Base-by-base conservation (phyloP, 1,140 invertebrate genomes). In the Brachionus rubens region DNA sequence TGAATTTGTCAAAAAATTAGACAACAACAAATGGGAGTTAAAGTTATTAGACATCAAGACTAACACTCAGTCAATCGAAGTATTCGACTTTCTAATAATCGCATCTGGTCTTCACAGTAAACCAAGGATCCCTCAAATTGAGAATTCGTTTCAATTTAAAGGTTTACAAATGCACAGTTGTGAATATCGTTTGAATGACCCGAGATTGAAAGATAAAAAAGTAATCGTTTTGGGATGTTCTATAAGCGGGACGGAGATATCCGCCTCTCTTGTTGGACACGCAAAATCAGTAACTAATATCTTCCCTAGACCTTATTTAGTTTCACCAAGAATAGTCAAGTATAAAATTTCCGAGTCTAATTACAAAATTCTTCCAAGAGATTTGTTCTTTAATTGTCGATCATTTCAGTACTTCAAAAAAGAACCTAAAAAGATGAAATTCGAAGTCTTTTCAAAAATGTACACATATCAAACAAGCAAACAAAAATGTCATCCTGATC, bases 31-130 rank as follows among this genome's bases (percentile, higher is more conserved):
- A 16, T 52, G 48, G 47, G 40, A 65, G 14, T 10, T 65, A n/a
- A n/a, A n/a, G n/a, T n/a, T n/a, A n/a, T n/a, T n/a, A n/a, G n/a
- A n/a, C n/a, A n/a, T n/a, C n/a, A n/a, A n/a, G n/a, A n/a, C n/a
- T n/a, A n/a, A n/a, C n/a, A n/a, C n/a, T n/a, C n/a, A n/a, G n/a
- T n/a, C 48, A 6, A 33, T 19, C 4, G 16, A 40, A 21, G 10
- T 47, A 41, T 75, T 54, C 54, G 70, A 75, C 21, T 54, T 24
- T 75, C 9, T 75, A 9, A 54, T 75, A 9, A n/a, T 75, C 6
- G 30, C 70, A n/a, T 40, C 50, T 1, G 70, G 70, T 10, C 26
- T 54, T 26, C 48, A 54, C 36, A 21, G 28, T 2, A 40, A 14
- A 16, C 70, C 70, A 4, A 26, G 40, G 24, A 33, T 54, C 21